Base-by-base conservation (phyloP, 2,888 invertebrate species). In the Scrobipalpa costella region DNA sequence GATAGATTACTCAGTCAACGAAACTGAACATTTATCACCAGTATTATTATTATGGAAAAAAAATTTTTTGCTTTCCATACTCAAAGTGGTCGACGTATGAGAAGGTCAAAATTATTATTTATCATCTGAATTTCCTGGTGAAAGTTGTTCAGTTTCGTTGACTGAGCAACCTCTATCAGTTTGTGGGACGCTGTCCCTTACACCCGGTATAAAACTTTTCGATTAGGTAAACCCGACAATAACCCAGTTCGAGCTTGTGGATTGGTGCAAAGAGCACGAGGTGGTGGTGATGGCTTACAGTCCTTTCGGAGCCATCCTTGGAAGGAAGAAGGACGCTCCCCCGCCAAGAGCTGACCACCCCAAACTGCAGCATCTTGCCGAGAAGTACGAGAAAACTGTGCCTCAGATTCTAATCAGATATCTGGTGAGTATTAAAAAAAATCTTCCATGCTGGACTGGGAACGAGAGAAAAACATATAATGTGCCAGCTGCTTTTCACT, bases 251-350 rank as follows among this genome's bases (percentile, higher is more conserved):
- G 94, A 94, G 73, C 77, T 97, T 65, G 93, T 94, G 6, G 87
- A 94, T 34, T 96, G 94, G 81, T 95, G 97, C 77, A 92, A 92
- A 50, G 84, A 93, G n/a, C 93, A 93, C 50, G 93, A 89, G 8
- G 94, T 98, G 33, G 86, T 93, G 7, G 81, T 97, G 68, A 95
- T 92, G 80, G 96, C 91, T 0, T 97, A 95, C 79, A 94, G 94
- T 69, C 96, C 96, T 0, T 92, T 97, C 61, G 96, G 96, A 0
- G 83, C 76, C 0, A 77, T 89, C 57, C 79, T 90, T 0, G 88
- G 86, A 1, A 80, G 88, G 5, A 86, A 86, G 67, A 66, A 69
- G 3, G 80, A 84, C 11, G 88, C 85, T 0, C 88, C 88, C 0
- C 83, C 81, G 1, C 93, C 94, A 0, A 88, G 91, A 0, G 86